Evolutionary conservation across 2,797 vertebrate species (phyloP), one percentile per base, ranked within the genome.

Genomic region (Lagocephalus sceleratus): DNA sequence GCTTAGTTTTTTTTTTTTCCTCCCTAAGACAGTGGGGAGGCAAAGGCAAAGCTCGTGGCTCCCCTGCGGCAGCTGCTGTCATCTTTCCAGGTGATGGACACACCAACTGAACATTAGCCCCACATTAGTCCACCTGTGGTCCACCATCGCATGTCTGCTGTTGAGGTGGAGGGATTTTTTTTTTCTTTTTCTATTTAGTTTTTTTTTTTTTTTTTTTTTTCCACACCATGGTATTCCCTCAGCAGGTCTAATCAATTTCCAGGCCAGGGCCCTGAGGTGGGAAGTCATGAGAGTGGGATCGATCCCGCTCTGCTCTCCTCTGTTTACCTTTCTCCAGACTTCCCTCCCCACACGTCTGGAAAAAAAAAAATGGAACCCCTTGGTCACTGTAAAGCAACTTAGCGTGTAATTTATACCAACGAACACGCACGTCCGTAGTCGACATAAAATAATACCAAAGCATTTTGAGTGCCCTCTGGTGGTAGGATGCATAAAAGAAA

Each of bases 191-290:
- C 86, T 88, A 85, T 87, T 77, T 90, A 78, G 82, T 76, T 10
- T 61, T 52, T 53, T 74, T 81, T 72, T 52, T 53, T 74, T 81
- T 72, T n/a, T 52, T 71, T 59, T 57, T 68, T 63, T 15, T 67
- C 60, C 72, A 81, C 85, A 84, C 87, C 84, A 75, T 54, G 20
- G 79, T 81, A 83, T 73, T 87, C 83, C 84, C 87, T 69, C 57
- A 83, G 85, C 74, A 65, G 75, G 73, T 73, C 84, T 82, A 87
- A 90, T 90, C 90, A 91, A 90, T 92, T 90, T 90, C 85, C 80
- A 62, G 63, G 73, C 74, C 56, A 21, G 66, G 69, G 78, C 85
- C 85, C 83, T 51, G 71, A 80, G 87, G 85, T 86, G 77, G 81
- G 79, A 82, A 70, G 81, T 87, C 83, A 87, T 88, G 87, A 89